Base-by-base conservation (phyloP, 2,797 vertebrate species). In the Myotis findleyi region DNA sequence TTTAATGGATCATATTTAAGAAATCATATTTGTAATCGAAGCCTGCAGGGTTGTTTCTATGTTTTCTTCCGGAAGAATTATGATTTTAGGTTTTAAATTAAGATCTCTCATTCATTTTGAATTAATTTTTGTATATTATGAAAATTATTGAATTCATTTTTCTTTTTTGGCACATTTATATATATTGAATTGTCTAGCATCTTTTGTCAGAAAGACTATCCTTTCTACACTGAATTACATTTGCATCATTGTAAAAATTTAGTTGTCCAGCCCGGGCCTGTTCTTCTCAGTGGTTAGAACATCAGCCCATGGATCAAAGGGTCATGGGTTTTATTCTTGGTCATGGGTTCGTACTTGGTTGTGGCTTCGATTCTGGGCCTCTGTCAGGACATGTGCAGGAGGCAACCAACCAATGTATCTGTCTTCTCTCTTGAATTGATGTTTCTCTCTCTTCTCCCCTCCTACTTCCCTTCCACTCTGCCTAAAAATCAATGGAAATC, bases 221-320 rank as follows among this genome's bases (percentile, higher is more conserved):
- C 33, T 68, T 72, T 82, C 30, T 66, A 14, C 0, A n/a, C 1
- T 75, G 49, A 93, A 73, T 86, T 93, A 27, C 7, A 6, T 91
- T 86, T 68, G 8, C 44, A n/a, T 85, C 36, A 84, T 84, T 89
- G 33, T 87, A 17, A 87, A 79, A 88, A 85, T 27, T 89, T 55
- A 55, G 20, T 55, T 55, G 20, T 23, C 53, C 53, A 55, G 20
- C 20, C 53, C 20, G 1, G 8, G 20, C 53, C 20, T 55, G 20
- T 55, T 53, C 53, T 9, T 16, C 53, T 55, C 21, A 23, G 20
- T 55, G 20, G 53, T 55, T 55, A 55, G 53, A 55, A 1, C 53
- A 55, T 55, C 7, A 55, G 53, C 20, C 53, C 53, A 55, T 55
- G 53, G 53, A 21, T 8, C 20, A 55, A 55, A 21, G 20, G 53